A percentile compares a stretch with the other conserved stretches of the same genome.
These are phyloP conservation scores for Stegodyphus mimosarum DNA, from an alignment of 1,140 invertebrate genomes.

Conservation along the genomic window DNA sequence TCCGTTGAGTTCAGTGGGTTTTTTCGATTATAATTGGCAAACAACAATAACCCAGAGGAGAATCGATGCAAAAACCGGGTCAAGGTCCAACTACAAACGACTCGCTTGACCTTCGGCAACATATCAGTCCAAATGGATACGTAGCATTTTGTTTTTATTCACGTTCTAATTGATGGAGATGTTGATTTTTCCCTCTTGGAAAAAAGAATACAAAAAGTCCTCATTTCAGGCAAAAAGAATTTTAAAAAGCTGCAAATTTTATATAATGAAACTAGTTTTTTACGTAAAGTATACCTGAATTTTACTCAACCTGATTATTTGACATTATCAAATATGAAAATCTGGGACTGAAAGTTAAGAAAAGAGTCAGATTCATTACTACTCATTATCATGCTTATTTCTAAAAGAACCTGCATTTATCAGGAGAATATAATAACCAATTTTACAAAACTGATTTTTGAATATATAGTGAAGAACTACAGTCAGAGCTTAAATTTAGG, in stretches of 20 bases:
- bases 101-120: conserved; percentile 27
- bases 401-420: too few relatives aligned
- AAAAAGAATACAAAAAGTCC: too few relatives aligned
- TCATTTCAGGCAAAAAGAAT: background rate
- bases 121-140: background rate
- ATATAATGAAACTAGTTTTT: background rate
- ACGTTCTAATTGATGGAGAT: background rate
- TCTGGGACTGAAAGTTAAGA: background rate
- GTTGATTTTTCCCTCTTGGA: background rate
- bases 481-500: too few relatives aligned
- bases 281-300: background rate
- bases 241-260: background rate
- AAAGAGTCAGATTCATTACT: background rate
- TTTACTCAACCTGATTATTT: background rate
- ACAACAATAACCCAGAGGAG: conserved; percentile 9
- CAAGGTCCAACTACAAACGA: conserved; percentile 48
- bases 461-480: too few relatives aligned
- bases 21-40: conserved; percentile 13
- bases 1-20: too few relatives aligned
- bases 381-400: background rate
- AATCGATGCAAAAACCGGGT: conserved; percentile 37
- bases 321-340: background rate
- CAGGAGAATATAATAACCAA: too few relatives aligned
- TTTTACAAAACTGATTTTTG: too few relatives aligned
- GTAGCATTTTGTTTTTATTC: background rate